Evolutionary conservation across 2,888 invertebrate species (phyloP).

Genomic region (Caradrina kadenii): DNA sequence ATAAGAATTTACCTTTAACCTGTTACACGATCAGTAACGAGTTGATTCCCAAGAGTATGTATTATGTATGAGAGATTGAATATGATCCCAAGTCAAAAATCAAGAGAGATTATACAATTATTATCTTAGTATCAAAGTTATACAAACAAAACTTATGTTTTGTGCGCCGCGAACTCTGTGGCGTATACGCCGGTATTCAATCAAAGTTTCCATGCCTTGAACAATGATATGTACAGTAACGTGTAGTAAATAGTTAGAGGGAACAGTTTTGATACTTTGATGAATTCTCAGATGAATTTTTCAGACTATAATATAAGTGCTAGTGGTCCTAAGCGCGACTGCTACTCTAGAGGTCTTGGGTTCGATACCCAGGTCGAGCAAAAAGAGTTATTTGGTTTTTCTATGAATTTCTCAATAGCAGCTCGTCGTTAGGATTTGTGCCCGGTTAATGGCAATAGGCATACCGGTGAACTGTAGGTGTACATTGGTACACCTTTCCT

Average conservation of each 20-base stretch:
- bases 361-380: too few relatives aligned
- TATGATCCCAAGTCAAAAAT: slow-evolving; percentile 15
- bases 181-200: slow-evolving; percentile 34
- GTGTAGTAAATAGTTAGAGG: slow-evolving; percentile 18
- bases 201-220: slow-evolving; percentile 53
- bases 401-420: too few relatives aligned
- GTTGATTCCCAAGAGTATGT: not conserved
- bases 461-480: too few relatives aligned
- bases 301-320: too few relatives aligned
- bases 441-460: too few relatives aligned
- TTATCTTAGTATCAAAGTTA: slow-evolving; percentile 50
- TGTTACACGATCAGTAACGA: not conserved
- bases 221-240: slow-evolving; percentile 57
- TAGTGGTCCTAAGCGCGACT: too few relatives aligned
- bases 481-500: too few relatives aligned
- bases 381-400: too few relatives aligned
- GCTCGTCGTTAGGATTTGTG: too few relatives aligned
- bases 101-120: slow-evolving; percentile 13
- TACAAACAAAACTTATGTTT: slow-evolving; percentile 43
- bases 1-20: not conserved
- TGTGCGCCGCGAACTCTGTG: slow-evolving; percentile 19
- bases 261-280: slow-evolving; percentile 50
- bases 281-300: too few relatives aligned
- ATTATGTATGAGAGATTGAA: not conserved
- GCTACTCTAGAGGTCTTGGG: too few relatives aligned